Percentiles rank a stretch among this genome's conserved stretches.
These are phyloP conservation scores for Apamea monoglypha DNA, from an alignment of 2,888 invertebrate species.

Conservation along the genomic window DNA sequence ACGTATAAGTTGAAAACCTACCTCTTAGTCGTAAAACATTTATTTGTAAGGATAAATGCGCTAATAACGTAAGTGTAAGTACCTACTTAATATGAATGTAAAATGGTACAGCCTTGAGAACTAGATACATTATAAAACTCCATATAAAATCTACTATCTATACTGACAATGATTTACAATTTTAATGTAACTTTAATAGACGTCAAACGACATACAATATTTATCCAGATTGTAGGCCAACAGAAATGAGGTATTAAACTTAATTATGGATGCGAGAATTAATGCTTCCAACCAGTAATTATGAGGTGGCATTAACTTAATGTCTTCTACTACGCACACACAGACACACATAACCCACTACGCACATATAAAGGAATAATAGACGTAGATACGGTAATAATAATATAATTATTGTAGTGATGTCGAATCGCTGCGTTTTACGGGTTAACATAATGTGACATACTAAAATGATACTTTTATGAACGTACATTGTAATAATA, in stretches of 20 bases:
- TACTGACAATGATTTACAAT: slow-evolving; percentile 77
- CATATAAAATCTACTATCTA: slow-evolving; percentile 58
- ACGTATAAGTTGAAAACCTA: slow-evolving; percentile 16
- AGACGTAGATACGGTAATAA: slow-evolving; percentile 46
- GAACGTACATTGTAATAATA: slow-evolving; percentile 43
- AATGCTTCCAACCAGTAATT: slow-evolving; percentile 89
- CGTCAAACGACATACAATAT: slow-evolving; percentile 84
- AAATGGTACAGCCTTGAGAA: slow-evolving; percentile 65
- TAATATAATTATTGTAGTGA: slow-evolving; percentile 54
- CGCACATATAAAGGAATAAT: slow-evolving; percentile 41
- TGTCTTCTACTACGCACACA: slow-evolving; percentile 83
- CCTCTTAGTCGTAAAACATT: slow-evolving; percentile 10
- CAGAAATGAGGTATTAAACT: slow-evolving; percentile 89
- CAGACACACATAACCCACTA: slow-evolving; percentile 51
- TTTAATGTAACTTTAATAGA: slow-evolving; percentile 85
- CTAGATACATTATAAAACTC: slow-evolving; percentile 61
- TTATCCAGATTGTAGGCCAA: slow-evolving; percentile 89
- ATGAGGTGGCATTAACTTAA: slow-evolving; percentile 90
- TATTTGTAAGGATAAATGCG: slow-evolving; percentile 58
- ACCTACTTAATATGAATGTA: slow-evolving; percentile 64
- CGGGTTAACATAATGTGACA: slow-evolving; percentile 49
- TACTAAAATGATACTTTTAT: slow-evolving; percentile 61
- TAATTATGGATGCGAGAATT: slow-evolving; percentile 90
- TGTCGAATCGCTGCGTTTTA: slow-evolving; percentile 57
- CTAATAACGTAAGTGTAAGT: slow-evolving; percentile 52